phyloP scores from a whole-genome alignment of 2,113 vertebrate species.

The Bucco capensis region DNA sequence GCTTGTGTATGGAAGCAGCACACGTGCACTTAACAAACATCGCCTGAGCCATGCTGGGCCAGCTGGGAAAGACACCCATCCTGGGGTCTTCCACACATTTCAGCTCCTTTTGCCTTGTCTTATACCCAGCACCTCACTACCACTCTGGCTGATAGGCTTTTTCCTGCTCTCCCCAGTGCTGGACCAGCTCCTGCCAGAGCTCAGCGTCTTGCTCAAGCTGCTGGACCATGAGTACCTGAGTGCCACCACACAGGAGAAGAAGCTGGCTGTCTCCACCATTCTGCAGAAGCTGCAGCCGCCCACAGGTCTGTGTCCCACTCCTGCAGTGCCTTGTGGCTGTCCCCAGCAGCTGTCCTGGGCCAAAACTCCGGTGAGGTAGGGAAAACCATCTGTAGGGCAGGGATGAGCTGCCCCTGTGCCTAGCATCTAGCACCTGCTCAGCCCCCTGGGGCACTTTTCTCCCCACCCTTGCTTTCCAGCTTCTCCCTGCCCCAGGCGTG shows the following conservation, averaged over 20 bases:
- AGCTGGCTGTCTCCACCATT: slow-evolving; percentile 85
- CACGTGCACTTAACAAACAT: not conserved
- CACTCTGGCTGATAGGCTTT: not conserved
- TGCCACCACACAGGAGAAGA: slow-evolving; percentile 87
- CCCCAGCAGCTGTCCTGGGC: not conserved
- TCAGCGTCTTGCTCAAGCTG: slow-evolving; percentile 87
- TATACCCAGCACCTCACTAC: not conserved
- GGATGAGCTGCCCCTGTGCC: not conserved
- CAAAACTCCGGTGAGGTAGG: not conserved
- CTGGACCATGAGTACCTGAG: slow-evolving; percentile 92
- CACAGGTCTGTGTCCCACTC: slow-evolving; percentile 74
- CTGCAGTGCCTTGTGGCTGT: fast-evolving
- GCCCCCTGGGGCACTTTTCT: not conserved
- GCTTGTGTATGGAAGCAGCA: not conserved
- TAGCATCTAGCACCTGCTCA: not conserved
- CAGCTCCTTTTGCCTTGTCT: not conserved
- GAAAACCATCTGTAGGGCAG: not conserved
- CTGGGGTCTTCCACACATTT: not conserved
- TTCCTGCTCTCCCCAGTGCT: slow-evolving; percentile 70
- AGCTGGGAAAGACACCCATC: not conserved
- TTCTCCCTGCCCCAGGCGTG: fast-evolving
- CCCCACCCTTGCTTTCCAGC: not conserved
- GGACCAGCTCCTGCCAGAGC: slow-evolving; percentile 91
- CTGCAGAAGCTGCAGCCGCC: slow-evolving; percentile 85
- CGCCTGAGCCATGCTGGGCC: fast-evolving